These are phyloP conservation scores for Saccostrea echinata DNA, from an alignment of 1,140 invertebrate genomes.

Conservation along the genomic window DNA sequence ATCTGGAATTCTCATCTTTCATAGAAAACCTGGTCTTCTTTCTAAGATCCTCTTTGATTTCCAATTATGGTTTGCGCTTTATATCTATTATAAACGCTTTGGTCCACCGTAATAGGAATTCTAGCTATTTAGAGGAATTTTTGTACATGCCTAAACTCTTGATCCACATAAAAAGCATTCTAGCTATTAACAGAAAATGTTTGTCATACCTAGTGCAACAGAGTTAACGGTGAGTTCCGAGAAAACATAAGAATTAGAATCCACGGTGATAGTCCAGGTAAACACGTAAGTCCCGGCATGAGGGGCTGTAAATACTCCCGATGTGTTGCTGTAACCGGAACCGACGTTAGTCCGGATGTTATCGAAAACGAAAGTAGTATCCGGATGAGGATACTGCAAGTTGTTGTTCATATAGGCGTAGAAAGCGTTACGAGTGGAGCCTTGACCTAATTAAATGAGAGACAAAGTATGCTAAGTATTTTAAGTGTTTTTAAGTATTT, in stretches of 20 bases:
- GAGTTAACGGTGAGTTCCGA: neutral
- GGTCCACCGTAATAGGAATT: too few relatives aligned
- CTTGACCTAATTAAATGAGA: neutral
- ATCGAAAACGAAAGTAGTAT: slow-evolving; percentile 18
- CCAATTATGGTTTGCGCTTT: too few relatives aligned
- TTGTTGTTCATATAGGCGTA: neutral
- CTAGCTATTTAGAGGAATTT: too few relatives aligned
- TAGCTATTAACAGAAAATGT: too few relatives aligned
- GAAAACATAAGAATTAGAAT: neutral
- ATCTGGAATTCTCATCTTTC: too few relatives aligned
- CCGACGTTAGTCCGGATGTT: neutral
- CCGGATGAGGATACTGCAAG: slow-evolving; percentile 11
- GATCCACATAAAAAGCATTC: too few relatives aligned
- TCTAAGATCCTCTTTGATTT: too few relatives aligned
- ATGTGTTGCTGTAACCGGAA: slow-evolving; percentile 4
- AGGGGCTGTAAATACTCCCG: neutral
- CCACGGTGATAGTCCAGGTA: neutral
- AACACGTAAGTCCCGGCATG: neutral
- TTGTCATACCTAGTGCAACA: neutral
- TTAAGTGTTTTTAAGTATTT: too few relatives aligned
- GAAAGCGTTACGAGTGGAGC: neutral
- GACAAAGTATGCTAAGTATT: too few relatives aligned
- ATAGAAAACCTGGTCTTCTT: too few relatives aligned
- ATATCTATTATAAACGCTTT: too few relatives aligned
- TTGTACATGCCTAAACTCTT: too few relatives aligned